Base-by-base conservation (phyloP, 1,140 invertebrate genomes). In the Physella acuta region DNA sequence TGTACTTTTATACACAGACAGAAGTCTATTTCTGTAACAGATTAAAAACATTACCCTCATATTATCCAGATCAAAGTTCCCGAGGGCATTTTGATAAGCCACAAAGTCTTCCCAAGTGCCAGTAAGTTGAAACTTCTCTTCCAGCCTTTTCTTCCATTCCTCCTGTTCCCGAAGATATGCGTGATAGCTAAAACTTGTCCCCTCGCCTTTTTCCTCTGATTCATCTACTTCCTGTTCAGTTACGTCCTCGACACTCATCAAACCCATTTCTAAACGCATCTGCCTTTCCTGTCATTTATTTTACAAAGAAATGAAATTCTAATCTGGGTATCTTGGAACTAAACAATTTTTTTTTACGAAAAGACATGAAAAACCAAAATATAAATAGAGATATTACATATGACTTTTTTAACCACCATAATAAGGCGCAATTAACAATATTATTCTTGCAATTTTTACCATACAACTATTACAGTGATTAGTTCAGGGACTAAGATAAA, bases 281-380 rank as follows among this genome's bases (percentile, higher is more conserved):
- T 14, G 34, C 3, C 37, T 3, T 49, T 63, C 37, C 33, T 63
- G 33, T 37, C 11, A 59, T 8, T 30, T 55, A 16, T 16, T 55
- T 55, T 36, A 60, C 26, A 60, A 5, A 14, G 26, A 31, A 60
- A 60, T 31, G n/a, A n/a, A n/a, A n/a, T n/a, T n/a, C n/a, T n/a
- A n/a, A n/a, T n/a, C n/a, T 26, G 26, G 14, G 26, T 56, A 11
- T 56, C 26, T 26, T 28, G 53, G 33, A 20, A 20, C 11, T 3
- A 14, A 26, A 8, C 51, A 24, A n/a, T 20, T 26, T 36, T 53
- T 3, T 59, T 26, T 34, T 36, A 33, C n/a, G n/a, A n/a, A n/a
- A n/a, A n/a, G n/a, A n/a, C n/a, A n/a, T n/a, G n/a, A n/a, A n/a
- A n/a, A n/a, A n/a, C n/a, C n/a, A n/a, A n/a, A n/a, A n/a, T n/a